These are phyloP conservation scores for Nibea albiflora DNA, from an alignment of 2,113 vertebrate species.

Conservation along the genomic window DNA sequence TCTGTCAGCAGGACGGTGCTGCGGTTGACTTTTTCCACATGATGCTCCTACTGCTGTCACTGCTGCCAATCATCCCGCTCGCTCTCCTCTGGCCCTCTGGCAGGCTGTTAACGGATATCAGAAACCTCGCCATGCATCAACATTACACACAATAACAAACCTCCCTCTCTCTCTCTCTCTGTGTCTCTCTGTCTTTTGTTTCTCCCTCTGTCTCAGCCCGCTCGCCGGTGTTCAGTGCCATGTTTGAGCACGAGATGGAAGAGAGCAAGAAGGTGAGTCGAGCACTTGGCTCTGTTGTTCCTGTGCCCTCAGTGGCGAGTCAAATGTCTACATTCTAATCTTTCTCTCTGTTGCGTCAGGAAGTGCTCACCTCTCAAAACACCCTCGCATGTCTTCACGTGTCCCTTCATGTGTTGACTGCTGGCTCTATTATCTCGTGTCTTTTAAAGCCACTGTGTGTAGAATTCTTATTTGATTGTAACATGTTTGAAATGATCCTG, in stretches of 20 bases:
- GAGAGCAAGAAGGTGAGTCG: constrained; percentile 92
- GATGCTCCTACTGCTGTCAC: constrained; percentile 31
- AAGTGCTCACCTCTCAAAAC: constrained; percentile 46
- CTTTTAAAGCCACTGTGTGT: constrained; percentile 22
- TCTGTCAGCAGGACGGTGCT: constrained; percentile 38
- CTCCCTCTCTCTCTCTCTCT: background rate
- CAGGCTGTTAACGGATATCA: constrained; percentile 58
- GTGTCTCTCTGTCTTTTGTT: constrained; percentile 33
- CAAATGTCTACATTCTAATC: constrained; percentile 23
- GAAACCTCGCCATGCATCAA: constrained; percentile 40
- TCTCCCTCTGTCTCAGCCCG: constrained; percentile 81
- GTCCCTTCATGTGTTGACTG: constrained; percentile 33
- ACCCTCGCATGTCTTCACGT: constrained; percentile 19
- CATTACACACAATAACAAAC: constrained; percentile 40
- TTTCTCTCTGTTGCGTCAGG: constrained; percentile 61
- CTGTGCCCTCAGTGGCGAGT: constrained; percentile 23
- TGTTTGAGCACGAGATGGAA: constrained; percentile 96
- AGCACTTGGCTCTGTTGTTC: constrained; percentile 10
- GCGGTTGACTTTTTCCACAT: constrained; percentile 27
- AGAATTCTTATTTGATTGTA: background rate
- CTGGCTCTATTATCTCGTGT: constrained; percentile 17
- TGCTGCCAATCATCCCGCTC: constrained; percentile 51
- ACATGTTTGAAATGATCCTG: background rate
- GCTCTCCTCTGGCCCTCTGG: constrained; percentile 38
- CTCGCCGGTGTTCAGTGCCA: constrained; percentile 92